These are phyloP conservation scores for Ianthella basta DNA, from an alignment of 37 sponge, comb jelly and placozoan genomes.

Conservation along the genomic window DNA sequence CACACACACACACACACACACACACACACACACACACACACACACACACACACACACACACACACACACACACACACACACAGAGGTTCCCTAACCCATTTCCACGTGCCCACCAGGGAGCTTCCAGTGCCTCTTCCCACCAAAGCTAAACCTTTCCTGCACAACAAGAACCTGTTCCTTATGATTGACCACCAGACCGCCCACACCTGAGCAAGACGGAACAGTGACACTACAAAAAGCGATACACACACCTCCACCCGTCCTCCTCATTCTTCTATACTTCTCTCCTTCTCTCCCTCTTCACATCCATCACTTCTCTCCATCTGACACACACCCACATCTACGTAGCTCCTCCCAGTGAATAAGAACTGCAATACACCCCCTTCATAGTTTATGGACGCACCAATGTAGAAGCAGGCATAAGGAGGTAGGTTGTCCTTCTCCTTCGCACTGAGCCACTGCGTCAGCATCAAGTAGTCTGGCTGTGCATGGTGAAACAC, in stretches of 20 bases:
- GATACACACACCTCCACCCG: not conserved
- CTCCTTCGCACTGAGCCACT: conserved; percentile 75
- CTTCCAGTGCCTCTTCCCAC: conserved; percentile 66
- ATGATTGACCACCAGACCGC: conserved; percentile 86
- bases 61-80: not conserved
- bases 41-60: conserved; percentile 3
- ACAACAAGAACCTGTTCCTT: conserved; percentile 73
- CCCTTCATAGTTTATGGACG: not conserved
- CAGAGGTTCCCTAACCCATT: conserved; percentile 48
- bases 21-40: conserved; percentile 13
- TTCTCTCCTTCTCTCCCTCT: no score
- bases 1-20: conserved; percentile 14
- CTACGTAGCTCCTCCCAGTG: no score
- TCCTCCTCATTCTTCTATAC: no score
- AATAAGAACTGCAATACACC: no score
- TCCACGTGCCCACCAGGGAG: conserved; percentile 83
- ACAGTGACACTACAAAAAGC: not conserved
- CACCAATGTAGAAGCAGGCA: conserved; percentile 82
- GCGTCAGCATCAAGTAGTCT: conserved; percentile 68
- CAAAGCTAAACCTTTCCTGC: conserved; percentile 60
- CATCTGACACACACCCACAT: no score
- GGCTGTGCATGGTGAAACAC: conserved; percentile 81
- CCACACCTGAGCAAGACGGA: conserved; percentile 64
- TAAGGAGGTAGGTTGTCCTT: conserved; percentile 73
- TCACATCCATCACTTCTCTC: no score